Base-by-base conservation (phyloP, 2,113 vertebrate species). In the Larimichthys polyactis region DNA sequence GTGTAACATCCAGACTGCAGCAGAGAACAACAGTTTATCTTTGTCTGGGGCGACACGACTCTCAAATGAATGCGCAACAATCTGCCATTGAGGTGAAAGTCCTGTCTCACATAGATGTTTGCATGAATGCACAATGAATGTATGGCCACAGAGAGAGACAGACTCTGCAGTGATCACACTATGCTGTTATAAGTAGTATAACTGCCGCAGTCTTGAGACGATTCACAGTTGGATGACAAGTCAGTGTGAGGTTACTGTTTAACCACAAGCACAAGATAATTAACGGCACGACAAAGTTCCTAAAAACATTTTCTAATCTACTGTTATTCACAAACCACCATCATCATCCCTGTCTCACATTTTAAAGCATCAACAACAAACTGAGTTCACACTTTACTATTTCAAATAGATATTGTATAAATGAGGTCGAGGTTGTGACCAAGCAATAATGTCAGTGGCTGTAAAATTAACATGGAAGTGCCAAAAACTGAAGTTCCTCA, bases 71-170 rank as follows among this genome's bases (percentile, higher is more conserved):
- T 52, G 64, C 74, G 81, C 83, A 91, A 94, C 90, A 94, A 82
- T 92, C 65, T 91, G 58, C 76, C 67, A 92, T 85, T 91, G 90
- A 92, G 86, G 91, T 90, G 89, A 78, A 74, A 88, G 67, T 85
- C 70, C 80, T 51, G 49, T 83, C 83, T 83, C 81, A 17, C 86
- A 82, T 62, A 71, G 80, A 52, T 78, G 71, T 54, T 8, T 27
- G 75, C 71, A 87, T 91, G 85, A 86, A 86, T 84, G 80, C 77
- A 93, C 89, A 93, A 91, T 84, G 77, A 79, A 72, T 36, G 43
- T 71, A 73, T 12, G 20, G 54, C 15, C 43, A 11, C 48, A 72
- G n/a, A 64, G 8, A 79, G 11, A 64, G 9, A 48, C 29, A 63
- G 44, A n/a, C 49, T n/a, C 48, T 49, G 22, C 29, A 16, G 44